Percentiles rank a stretch among this genome's conserved stretches.
phyloP scores from a whole-genome alignment of 2,797 vertebrate genomes.

The Adrianichthys oophorus region DNA sequence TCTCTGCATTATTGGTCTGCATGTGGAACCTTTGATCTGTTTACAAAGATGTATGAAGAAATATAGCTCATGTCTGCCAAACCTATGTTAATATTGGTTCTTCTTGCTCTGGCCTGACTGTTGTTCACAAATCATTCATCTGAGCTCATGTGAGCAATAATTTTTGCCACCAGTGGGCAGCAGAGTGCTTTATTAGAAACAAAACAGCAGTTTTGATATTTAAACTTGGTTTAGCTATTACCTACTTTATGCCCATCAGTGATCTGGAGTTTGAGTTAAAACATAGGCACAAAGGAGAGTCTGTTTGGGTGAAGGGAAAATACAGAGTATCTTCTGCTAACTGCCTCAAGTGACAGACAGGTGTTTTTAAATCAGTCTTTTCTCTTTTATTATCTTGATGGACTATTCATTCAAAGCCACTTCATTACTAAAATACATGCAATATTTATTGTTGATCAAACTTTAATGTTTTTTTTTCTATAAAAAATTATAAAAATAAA shows the following conservation, averaged over 20 bases:
- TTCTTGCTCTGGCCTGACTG: background rate
- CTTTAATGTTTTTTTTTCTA: too few relatives aligned
- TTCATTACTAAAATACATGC: too few relatives aligned
- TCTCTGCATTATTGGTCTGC: too few relatives aligned
- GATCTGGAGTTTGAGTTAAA: background rate
- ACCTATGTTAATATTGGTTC: background rate
- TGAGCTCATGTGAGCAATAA: background rate
- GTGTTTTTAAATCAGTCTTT: conserved; percentile 65
- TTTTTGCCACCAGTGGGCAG: conserved; percentile 51
- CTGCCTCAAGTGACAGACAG: conserved; percentile 77
- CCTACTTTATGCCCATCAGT: conserved; percentile 6
- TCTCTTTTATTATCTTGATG: conserved; percentile 14
- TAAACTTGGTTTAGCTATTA: background rate
- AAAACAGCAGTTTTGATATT: background rate
- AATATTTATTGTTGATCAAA: too few relatives aligned
- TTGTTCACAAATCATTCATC: background rate
- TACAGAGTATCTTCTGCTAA: conserved; percentile 62
- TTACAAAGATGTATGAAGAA: background rate
- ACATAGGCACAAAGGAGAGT: background rate
- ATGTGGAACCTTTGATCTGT: background rate
- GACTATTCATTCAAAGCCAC: too few relatives aligned
- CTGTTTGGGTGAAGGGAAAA: conserved; percentile 42
- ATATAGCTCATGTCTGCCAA: background rate
- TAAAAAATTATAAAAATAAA: too few relatives aligned
- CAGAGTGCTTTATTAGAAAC: conserved; percentile 22